Base-by-base conservation (phyloP, 2,888 invertebrate species). In the Anorthoa munda region DNA sequence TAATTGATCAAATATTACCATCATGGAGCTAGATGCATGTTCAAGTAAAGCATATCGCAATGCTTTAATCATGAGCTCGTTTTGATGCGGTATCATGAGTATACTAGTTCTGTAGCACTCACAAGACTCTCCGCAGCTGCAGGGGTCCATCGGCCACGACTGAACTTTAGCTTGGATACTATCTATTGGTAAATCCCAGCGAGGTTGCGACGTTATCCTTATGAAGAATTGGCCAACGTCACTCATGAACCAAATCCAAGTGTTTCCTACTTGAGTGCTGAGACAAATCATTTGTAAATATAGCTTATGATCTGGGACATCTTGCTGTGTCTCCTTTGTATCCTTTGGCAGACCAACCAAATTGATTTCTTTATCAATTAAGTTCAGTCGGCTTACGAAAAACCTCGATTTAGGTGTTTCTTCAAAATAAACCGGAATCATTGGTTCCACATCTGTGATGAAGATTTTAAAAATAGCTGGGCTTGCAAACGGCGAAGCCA, bases 161-260 rank as follows among this genome's bases (percentile, higher is more conserved):
- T 90, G 86, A 4, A 95, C 88, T 79, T 88, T 92, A 12, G 90
- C 90, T 83, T 92, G 93, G 45, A 96, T 73, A 18, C 93, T 94
- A 58, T 95, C 95, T 79, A 94, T 87, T 2, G 94, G 91, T 59
- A 94, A 71, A 83, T 96, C 95, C 93, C 94, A 95, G 23, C 95
- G 92, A 48, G 96, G 92, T 71, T 95, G 95, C 2, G 95, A 92
- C 2, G 93, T 94, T 15, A 95, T 89, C 84, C 91, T 93, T 45
- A 96, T 90, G 71, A 93, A 95, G 84, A 96, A 96, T 83, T 96
- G 94, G 2, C 96, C 96, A 17, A 93, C 60, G 17, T 93, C 92
- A 65, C 94, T 92, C 78, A 89, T 89, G 75, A 96, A 95, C 96
- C 96, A 96, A 79, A 96, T 90, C 95, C 95, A 96, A 0, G 92